Evolutionary conservation across 2,797 vertebrate species (phyloP).

Genomic region (Sebastes goodei): DNA sequence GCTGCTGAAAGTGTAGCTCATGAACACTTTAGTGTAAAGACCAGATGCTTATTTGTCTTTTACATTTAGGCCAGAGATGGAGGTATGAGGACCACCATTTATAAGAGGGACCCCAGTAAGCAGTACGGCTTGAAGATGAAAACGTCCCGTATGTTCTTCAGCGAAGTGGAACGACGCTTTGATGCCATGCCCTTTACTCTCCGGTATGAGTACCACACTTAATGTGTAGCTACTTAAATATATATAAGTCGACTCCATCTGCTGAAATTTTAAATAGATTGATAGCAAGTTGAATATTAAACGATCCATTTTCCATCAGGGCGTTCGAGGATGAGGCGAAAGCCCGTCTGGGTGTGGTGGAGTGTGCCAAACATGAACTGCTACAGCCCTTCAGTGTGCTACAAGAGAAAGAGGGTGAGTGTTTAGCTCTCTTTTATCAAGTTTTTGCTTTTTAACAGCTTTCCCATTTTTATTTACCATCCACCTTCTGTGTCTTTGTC

Average conservation of each 20-base stretch:
- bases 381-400: slow-evolving; percentile 96
- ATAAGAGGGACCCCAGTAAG: slow-evolving; percentile 95
- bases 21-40: background rate
- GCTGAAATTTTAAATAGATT: background rate
- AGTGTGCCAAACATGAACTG: slow-evolving; percentile 95
- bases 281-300: background rate
- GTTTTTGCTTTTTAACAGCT: background rate
- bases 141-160: slow-evolving; percentile 97
- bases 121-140: slow-evolving; percentile 98
- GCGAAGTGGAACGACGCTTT: slow-evolving; percentile 95
- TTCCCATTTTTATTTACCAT: background rate
- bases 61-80: slow-evolving; percentile 89
- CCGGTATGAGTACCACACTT: slow-evolving; percentile 76
- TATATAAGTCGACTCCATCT: background rate
- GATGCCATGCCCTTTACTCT: slow-evolving; percentile 97
- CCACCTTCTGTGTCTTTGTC: background rate
- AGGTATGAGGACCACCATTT: slow-evolving; percentile 95
- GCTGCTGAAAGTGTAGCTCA: background rate
- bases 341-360: slow-evolving; percentile 94
- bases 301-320: slow-evolving; percentile 70
- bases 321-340: slow-evolving; percentile 97
- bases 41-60: background rate
- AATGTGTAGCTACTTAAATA: background rate
- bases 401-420: slow-evolving; percentile 95
- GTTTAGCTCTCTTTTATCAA: background rate